Conservation (phyloP, 2,888 invertebrate species). For the Ormyrus pomaceus region DNA sequence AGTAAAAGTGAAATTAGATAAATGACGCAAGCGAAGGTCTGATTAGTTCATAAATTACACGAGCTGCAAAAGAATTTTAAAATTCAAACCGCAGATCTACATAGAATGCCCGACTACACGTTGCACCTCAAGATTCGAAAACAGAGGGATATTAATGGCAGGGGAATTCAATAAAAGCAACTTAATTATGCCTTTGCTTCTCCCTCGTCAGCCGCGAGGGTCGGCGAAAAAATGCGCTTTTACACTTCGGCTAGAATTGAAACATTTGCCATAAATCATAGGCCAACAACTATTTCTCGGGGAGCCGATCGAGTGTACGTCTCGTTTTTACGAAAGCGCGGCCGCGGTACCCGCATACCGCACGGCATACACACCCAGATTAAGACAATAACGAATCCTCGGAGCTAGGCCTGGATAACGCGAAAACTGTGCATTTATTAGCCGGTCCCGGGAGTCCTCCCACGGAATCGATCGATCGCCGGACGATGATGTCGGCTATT, state of each 20-base stretch:
- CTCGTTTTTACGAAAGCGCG: background rate
- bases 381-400: constrained; percentile 41
- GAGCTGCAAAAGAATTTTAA: constrained; percentile 12
- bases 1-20: constrained; percentile 5
- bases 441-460: constrained; percentile 23
- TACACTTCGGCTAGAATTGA: background rate
- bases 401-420: background rate
- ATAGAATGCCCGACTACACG: background rate
- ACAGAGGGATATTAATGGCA: background rate
- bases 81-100: constrained; percentile 12
- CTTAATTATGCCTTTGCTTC: constrained; percentile 17
- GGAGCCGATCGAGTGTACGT: background rate
- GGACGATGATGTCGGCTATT: constrained; percentile 39
- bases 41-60: constrained; percentile 19
- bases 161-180: background rate
- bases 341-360: constrained; percentile 6
- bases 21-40: constrained; percentile 33
- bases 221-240: background rate
- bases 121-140: background rate
- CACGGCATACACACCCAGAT: constrained; percentile 22
- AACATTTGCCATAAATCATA: constrained; percentile 41
- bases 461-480: constrained; percentile 30
- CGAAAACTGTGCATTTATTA: constrained; percentile 31
- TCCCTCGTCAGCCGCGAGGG: background rate
- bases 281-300: constrained; percentile 24